Conservation (phyloP, 2,888 invertebrate genomes). For the Caenorhabditis japonica region DNA sequence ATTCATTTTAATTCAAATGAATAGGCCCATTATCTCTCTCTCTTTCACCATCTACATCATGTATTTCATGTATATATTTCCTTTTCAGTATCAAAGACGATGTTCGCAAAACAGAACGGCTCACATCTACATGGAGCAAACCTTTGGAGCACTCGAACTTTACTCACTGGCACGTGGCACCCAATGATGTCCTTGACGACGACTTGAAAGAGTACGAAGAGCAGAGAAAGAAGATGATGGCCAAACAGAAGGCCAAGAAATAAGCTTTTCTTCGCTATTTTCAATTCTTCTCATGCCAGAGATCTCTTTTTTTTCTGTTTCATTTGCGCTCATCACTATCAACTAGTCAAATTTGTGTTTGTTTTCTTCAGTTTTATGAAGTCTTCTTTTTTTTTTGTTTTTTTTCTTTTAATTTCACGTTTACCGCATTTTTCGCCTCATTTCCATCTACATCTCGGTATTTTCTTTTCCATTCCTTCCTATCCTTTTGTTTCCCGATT, state of each 20-base stretch:
- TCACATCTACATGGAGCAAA: constrained; percentile 53
- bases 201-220: constrained; percentile 63
- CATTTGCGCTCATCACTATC: too few relatives aligned
- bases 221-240: constrained; percentile 54
- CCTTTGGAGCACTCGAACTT: constrained; percentile 53
- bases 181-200: constrained; percentile 46
- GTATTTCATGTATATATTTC: not conserved
- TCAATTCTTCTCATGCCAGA: too few relatives aligned
- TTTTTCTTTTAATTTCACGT: too few relatives aligned
- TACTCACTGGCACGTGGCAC: constrained; percentile 48
- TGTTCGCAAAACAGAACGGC: constrained; percentile 41
- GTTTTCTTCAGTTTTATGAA: too few relatives aligned
- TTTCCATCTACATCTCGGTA: too few relatives aligned
- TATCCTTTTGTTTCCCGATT: not conserved
- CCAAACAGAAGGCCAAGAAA: constrained; percentile 36
- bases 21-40: not conserved
- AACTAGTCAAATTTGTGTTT: too few relatives aligned
- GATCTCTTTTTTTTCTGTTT: too few relatives aligned
- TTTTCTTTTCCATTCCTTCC: not conserved
- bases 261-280: constrained; percentile 1
- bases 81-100: constrained; percentile 50
- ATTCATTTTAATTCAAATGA: too few relatives aligned
- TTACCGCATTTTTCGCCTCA: too few relatives aligned
- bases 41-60: not conserved
- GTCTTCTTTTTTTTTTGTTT: too few relatives aligned